These are phyloP conservation scores for Drosophila emarginata DNA, from an alignment of 2,888 invertebrate species.

Conservation along the genomic window DNA sequence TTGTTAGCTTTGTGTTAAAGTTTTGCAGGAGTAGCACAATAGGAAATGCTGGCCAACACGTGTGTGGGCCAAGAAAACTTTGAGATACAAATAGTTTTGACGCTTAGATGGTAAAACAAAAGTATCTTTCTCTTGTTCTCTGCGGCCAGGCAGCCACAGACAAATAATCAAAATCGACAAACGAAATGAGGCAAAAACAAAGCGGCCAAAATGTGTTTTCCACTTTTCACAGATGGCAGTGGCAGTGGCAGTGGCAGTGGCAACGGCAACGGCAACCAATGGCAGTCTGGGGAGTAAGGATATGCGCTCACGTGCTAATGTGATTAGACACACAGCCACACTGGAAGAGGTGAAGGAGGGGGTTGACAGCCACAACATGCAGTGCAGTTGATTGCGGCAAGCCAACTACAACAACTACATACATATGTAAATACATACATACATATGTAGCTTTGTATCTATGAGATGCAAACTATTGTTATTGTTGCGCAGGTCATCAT, in stretches of 20 bases:
- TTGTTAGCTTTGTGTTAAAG: slow-evolving; percentile 43
- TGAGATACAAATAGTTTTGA: slow-evolving; percentile 67
- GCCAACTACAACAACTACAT: slow-evolving; percentile 29
- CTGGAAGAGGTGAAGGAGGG: slow-evolving; percentile 20
- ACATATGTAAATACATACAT: not conserved
- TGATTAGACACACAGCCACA: slow-evolving; percentile 68
- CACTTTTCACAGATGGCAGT: slow-evolving; percentile 48
- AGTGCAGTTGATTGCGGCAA: slow-evolving; percentile 77
- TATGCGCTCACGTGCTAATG: slow-evolving; percentile 74
- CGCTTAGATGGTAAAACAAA: slow-evolving; percentile 35
- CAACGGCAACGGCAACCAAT: slow-evolving; percentile 31
- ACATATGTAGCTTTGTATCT: slow-evolving; percentile 44
- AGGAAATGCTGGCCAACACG: slow-evolving; percentile 31
- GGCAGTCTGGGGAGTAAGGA: slow-evolving; percentile 67
- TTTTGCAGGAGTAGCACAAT: slow-evolving; percentile 43
- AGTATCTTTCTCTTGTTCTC: slow-evolving; percentile 14
- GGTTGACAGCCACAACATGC: slow-evolving; percentile 71
- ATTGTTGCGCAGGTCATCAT: slow-evolving; percentile 71
- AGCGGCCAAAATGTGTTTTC: slow-evolving; percentile 74
- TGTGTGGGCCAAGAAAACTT: slow-evolving; percentile 44
- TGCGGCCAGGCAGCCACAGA: slow-evolving; percentile 58
- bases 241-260: no score
- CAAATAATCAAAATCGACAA: slow-evolving; percentile 77
- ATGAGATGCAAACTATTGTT: slow-evolving; percentile 71
- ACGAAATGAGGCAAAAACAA: slow-evolving; percentile 75